A percentile compares a stretch with the other conserved stretches of the same genome.
These are phyloP conservation scores for Homarus americanus DNA, from an alignment of 1,140 invertebrate species.

Conservation along the genomic window DNA sequence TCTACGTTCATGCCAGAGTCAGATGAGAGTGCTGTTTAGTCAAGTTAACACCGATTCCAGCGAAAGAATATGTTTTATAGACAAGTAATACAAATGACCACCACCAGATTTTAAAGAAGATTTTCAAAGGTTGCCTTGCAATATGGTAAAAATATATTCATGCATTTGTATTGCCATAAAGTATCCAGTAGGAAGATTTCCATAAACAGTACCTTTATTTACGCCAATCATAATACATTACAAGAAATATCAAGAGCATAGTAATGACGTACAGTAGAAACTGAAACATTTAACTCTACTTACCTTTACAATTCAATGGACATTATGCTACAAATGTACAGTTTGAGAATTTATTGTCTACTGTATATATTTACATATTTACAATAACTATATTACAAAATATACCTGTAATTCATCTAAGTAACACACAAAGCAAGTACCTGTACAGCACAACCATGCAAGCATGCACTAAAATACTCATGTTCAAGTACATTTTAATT, in stretches of 20 bases:
- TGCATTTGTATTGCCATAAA: neutral
- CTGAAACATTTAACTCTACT: neutral
- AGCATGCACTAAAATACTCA: neutral
- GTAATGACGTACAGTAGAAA: neutral
- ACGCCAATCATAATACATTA: neutral
- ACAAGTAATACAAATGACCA: neutral
- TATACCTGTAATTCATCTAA: neutral
- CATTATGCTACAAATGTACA: neutral
- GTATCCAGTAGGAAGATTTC: neutral
- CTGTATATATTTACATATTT: neutral
- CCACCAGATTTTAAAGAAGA: neutral
- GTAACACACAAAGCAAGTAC: too few species aligned
- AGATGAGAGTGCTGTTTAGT: neutral
- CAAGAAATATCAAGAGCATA: neutral
- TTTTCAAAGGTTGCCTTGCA: neutral
- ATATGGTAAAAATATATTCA: neutral
- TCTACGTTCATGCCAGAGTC: neutral
- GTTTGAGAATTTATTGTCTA: neutral
- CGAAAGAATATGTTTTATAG: neutral
- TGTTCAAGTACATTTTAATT: neutral
- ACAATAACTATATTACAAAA: neutral
- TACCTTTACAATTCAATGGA: neutral
- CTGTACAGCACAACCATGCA: neutral
- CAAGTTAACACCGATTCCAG: neutral
- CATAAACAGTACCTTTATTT: neutral